Evolutionary conservation across 2,888 invertebrate genomes (phyloP).

Genomic region (Phaedon cochleariae): DNA sequence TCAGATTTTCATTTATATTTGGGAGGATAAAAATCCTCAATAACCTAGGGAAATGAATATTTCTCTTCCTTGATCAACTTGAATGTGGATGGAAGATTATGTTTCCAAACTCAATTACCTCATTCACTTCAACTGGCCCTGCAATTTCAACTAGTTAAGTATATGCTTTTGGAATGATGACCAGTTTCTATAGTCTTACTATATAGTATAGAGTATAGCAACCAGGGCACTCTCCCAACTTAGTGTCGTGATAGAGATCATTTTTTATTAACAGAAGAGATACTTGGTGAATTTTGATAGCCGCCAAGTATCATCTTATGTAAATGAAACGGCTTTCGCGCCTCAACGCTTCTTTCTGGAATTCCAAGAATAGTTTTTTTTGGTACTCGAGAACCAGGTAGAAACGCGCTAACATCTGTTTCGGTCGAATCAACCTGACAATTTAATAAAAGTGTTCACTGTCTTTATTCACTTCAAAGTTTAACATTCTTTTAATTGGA

Average conservation of each 20-base stretch:
- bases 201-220: no score
- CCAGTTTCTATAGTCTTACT: no score
- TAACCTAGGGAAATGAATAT: no score
- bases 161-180: no score
- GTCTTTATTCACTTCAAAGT: constrained; percentile 35
- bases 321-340: constrained; percentile 44
- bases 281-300: constrained; percentile 49
- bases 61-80: no score
- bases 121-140: no score
- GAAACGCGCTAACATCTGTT: constrained; percentile 55
- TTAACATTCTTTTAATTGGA: constrained; percentile 41
- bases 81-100: no score
- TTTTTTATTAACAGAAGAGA: constrained; percentile 48
- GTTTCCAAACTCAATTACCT: no score
- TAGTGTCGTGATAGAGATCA: not conserved
- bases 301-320: constrained; percentile 46
- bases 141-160: no score
- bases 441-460: constrained; percentile 53
- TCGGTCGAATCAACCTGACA: constrained; percentile 46
- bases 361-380: constrained; percentile 57
- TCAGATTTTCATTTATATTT: no score
- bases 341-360: constrained; percentile 49
- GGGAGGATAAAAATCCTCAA: no score
- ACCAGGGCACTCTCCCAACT: not conserved
- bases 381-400: constrained; percentile 57